Base-by-base conservation (phyloP, 2,113 vertebrate genomes). In the Monarcha castaneiventris region DNA sequence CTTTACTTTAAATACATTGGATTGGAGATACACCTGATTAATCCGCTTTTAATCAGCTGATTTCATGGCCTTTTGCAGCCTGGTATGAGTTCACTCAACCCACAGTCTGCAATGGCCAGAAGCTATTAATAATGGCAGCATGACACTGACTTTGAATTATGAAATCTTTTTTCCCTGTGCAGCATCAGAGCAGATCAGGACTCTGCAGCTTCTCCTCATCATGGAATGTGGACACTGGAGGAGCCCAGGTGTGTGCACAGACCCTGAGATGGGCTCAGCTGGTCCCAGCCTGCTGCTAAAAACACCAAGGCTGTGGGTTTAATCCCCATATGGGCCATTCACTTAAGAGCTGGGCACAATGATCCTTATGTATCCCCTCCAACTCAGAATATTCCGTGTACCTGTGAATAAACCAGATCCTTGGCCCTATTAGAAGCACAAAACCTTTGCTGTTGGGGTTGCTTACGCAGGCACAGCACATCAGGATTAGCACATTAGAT, bases 1-100 rank as follows among this genome's bases (percentile, higher is more conserved):
- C 30, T 90, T 93, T 92, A 32, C 27, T 86, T 95, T 81, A 86
- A 90, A 96, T 74, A 75, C 56, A 29, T 74, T 81, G 59, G 39
- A 74, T 39, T 0, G 2, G 64, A 90, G 89, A 93, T 63, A 62
- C 23, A 74, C 27, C 7, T 3, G 12, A 89, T 94, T 87, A 90
- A 92, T 84, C 89, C 6, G 0, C 29, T 89, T 78, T 81, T 49
- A 89, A 81, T 84, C 69, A 64, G 61, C 48, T 29, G 39, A 68
- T 95, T 94, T 85, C 58, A 73, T 26, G 56, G 41, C n/a, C 44
- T 85, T 89, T 62, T 83, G 35, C 58, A 93, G 41, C 27, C 41
- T 56, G 54, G 5, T 61, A 33, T 37, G 33, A 33, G 15, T 44
- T 93, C 66, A 32, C 89, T 85, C 52, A 75, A 18, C 52, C 69